A percentile compares a stretch with the other conserved stretches of the same genome.
These are phyloP conservation scores for Gadopsis bispinosus DNA, from an alignment of 2,797 vertebrate genomes.

Conservation along the genomic window DNA sequence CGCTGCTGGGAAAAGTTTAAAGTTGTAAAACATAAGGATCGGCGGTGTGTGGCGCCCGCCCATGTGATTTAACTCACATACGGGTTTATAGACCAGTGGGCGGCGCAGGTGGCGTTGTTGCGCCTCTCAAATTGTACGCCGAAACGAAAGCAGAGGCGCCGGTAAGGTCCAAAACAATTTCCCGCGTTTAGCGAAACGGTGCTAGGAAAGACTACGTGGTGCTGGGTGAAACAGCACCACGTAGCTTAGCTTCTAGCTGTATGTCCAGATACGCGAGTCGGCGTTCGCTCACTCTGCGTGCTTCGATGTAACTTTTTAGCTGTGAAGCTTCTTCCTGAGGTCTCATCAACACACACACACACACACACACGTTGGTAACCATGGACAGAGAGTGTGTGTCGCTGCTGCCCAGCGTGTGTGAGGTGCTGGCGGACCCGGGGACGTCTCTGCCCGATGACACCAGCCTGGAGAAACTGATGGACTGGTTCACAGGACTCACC, in stretches of 20 bases:
- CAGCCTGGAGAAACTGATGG: constrained; percentile 94
- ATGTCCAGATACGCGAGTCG: background rate
- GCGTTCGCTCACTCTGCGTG: no score
- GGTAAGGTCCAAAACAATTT: constrained; percentile 34
- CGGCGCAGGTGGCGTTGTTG: no score
- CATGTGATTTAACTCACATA: fast-evolving
- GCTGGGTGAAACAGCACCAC: fast-evolving
- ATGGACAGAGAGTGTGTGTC: constrained; percentile 89
- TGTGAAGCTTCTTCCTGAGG: background rate
- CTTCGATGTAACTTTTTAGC: background rate
- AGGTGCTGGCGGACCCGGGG: constrained; percentile 83
- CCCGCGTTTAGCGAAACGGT: constrained; percentile 50
- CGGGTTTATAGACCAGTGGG: background rate
- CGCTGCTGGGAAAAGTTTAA: background rate
- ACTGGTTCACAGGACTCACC: constrained; percentile 89
- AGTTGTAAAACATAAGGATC: constrained; percentile 2
- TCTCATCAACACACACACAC: background rate
- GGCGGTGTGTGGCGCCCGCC: fast-evolving
- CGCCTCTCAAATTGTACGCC: background rate
- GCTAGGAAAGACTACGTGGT: background rate
- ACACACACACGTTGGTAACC: constrained; percentile 14
- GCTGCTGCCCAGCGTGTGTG: constrained; percentile 89
- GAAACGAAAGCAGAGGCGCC: constrained; percentile 32
- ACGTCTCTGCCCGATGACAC: constrained; percentile 90
- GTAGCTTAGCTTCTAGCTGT: background rate